Percentiles rank a stretch among this genome's conserved stretches.
phyloP scores from a whole-genome alignment of 2,113 vertebrate species.

The Oncorhynchus tshawytscha region DNA sequence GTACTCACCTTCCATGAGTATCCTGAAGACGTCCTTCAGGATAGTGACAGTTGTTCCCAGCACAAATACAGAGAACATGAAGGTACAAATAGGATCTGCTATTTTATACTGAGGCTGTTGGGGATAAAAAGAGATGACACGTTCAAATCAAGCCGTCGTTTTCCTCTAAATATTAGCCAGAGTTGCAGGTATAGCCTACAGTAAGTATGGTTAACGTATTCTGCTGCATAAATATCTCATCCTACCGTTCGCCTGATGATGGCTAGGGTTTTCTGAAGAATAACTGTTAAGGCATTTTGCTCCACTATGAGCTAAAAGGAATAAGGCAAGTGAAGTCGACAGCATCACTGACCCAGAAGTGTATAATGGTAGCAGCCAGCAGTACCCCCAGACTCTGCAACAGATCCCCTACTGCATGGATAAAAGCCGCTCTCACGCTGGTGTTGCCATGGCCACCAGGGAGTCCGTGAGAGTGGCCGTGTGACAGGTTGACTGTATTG shows the following conservation, averaged over 20 bases:
- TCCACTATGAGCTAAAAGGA: background rate
- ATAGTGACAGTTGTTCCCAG: conserved; percentile 91
- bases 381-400: conserved; percentile 93
- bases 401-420: conserved; percentile 93
- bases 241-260: too few species aligned
- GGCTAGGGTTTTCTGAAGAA: too few species aligned
- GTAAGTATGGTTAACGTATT: too few species aligned
- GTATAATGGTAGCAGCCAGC: conserved; percentile 90
- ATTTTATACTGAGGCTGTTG: conserved; percentile 93
- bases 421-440: conserved; percentile 90
- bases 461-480: conserved; percentile 59
- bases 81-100: conserved; percentile 94
- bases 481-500: conserved; percentile 15
- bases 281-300: too few species aligned
- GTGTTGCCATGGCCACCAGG: conserved; percentile 79
- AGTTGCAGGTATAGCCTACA: too few species aligned
- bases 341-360: conserved; percentile 84
- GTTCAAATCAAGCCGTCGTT: too few species aligned
- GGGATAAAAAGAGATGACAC: too few species aligned
- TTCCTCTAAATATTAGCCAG: too few species aligned
- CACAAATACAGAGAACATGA: conserved; percentile 93
- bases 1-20: conserved; percentile 92
- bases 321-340: too few species aligned
- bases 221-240: too few species aligned
- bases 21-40: conserved; percentile 88